Evolutionary conservation across 2,797 vertebrate species (phyloP), one percentile per base, ranked within the genome.

Genomic region (Lagocephalus sceleratus): DNA sequence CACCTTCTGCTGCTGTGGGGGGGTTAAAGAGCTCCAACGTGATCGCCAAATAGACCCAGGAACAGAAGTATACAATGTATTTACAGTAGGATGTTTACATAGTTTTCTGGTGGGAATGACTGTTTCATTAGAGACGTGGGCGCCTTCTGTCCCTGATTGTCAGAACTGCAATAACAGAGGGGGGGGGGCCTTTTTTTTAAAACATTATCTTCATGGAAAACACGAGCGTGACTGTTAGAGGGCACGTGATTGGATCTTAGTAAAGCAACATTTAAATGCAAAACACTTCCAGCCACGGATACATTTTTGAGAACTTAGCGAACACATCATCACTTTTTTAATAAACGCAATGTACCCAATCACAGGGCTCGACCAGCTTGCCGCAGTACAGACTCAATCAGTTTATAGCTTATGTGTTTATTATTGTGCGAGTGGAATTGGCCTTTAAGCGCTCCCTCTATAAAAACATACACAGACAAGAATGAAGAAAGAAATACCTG

Each of bases 91-190:
- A 64, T 88, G 85, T 85, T 55, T 81, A 87, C 9, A 77, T 87
- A 86, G 86, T 90, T 91, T 91, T 90, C 90, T 87, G 89, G 84
- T 88, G 92, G 94, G 93, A 97, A 97, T 96, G 94, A 91, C 80
- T 83, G 55, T 67, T 42, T 23, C 42, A 73, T 69, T 60, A 88
- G 87, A 85, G 89, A 92, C 73, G 84, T 84, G 88, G 90, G 89
- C 89, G 92, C 81, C 77, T 83, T 87, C 79, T 87, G 88, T 93
- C 92, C 93, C 94, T 93, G 93, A 97, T 94, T 94, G 93, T 94
- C 94, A 88, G 89, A 86, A 90, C 88, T 93, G 85, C 76, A 90
- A 88, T 89, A 91, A 92, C 90, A 65, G 77, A 67, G 71, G 73
- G 73, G 68, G 76, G 67, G 68, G 55, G 12, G 51, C 59, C 48